These are phyloP conservation scores for Sebastes melanostomus DNA, from an alignment of 2,797 vertebrate genomes.

Conservation along the genomic window DNA sequence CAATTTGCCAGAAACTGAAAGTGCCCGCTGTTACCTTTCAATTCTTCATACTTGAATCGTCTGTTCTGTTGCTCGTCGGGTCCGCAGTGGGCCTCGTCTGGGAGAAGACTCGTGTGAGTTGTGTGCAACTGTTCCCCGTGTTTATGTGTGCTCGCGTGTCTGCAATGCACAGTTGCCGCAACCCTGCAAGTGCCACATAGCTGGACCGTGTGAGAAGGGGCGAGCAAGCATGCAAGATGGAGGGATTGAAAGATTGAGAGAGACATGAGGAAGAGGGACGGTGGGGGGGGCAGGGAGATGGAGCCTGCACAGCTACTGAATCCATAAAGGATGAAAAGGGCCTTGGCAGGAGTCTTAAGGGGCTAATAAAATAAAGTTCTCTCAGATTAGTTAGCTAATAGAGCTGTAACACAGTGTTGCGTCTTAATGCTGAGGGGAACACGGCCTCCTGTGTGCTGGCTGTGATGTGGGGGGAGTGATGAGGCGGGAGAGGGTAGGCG, in stretches of 20 bases:
- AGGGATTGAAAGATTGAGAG: conserved; percentile 71
- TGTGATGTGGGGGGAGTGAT: conserved; percentile 48
- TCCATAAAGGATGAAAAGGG: conserved; percentile 81
- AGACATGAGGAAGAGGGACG: conserved; percentile 62
- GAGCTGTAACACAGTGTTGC: conserved; percentile 77
- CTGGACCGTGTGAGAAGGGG: conserved; percentile 33
- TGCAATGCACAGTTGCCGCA: conserved; percentile 24
- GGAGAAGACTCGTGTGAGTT: background rate
- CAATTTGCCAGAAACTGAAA: conserved; percentile 31
- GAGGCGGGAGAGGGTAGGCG: conserved; percentile 28
- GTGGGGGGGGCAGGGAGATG: conserved; percentile 32
- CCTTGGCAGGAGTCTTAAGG: conserved; percentile 80
- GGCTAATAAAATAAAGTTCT: conserved; percentile 83
- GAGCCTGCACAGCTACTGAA: conserved; percentile 61
- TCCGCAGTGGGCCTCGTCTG: background rate
- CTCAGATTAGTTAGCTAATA: conserved; percentile 83
- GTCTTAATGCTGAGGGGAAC: conserved; percentile 67
- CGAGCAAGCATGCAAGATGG: conserved; percentile 67
- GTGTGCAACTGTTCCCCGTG: background rate
- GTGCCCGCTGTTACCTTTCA: conserved; percentile 28
- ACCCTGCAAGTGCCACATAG: conserved; percentile 30
- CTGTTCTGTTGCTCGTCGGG: conserved; percentile 15
- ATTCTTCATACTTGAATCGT: conserved; percentile 19
- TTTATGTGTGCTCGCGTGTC: background rate
- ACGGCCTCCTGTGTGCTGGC: conserved; percentile 49